A percentile compares a stretch with the other conserved stretches of the same genome.
These are phyloP conservation scores for Polia nebulosa DNA, from an alignment of 2,888 invertebrate genomes.

Conservation along the genomic window DNA sequence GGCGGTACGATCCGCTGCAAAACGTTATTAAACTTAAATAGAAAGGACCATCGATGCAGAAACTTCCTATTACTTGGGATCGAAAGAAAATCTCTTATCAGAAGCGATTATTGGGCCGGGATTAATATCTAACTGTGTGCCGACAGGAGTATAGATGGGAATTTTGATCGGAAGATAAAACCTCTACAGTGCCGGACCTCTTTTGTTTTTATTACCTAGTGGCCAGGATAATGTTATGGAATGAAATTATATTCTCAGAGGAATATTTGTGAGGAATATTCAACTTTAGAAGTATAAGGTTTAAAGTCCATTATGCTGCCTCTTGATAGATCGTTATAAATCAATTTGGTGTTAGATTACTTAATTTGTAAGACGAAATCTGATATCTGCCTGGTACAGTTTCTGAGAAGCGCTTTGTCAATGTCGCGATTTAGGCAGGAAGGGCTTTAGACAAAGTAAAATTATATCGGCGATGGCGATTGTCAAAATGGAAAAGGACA, in stretches of 20 bases:
- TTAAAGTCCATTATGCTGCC: neutral
- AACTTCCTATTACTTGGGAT: constrained; percentile 87
- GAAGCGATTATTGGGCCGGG: constrained; percentile 83
- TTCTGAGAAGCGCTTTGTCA: constrained; percentile 22
- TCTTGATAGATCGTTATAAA: constrained; percentile 32
- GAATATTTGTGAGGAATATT: neutral
- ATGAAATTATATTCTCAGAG: constrained; percentile 38
- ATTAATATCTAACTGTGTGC: constrained; percentile 85
- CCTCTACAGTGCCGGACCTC: constrained; percentile 51
- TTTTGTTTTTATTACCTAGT: constrained; percentile 60
- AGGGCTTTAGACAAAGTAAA: neutral
- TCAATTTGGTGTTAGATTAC: constrained; percentile 38
- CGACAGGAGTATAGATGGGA: constrained; percentile 75
- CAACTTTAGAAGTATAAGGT: neutral
- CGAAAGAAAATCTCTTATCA: constrained; percentile 89
- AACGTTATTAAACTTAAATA: constrained; percentile 88
- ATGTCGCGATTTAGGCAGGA: constrained; percentile 19
- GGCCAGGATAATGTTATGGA: constrained; percentile 15
- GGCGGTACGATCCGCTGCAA: constrained; percentile 67
- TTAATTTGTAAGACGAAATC: constrained; percentile 32
- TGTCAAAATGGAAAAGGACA: neutral
- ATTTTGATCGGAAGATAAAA: constrained; percentile 75
- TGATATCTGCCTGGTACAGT: constrained; percentile 7
- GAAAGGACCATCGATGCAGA: constrained; percentile 82
- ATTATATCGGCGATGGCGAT: neutral